A percentile compares a stretch with the other conserved stretches of the same genome.
phyloP scores from a whole-genome alignment of 2,113 vertebrate genomes.

The Petrocephalus zakoni region DNA sequence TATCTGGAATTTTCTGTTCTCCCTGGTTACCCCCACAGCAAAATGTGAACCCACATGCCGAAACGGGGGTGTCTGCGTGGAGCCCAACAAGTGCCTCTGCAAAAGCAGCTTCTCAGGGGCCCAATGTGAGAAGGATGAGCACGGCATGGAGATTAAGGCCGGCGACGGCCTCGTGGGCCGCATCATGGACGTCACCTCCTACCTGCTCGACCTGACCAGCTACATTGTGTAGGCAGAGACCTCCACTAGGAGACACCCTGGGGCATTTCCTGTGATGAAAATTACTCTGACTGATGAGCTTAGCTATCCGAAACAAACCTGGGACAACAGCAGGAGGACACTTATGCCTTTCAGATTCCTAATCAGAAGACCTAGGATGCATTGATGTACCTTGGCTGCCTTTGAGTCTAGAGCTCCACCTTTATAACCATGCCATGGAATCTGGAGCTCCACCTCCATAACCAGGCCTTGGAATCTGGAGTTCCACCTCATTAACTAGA shows the following conservation, averaged over 20 bases:
- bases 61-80: constrained; percentile 87
- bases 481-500: not conserved
- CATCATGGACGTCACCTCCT: constrained; percentile 97
- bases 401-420: not conserved
- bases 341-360: not conserved
- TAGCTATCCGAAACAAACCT: not conserved
- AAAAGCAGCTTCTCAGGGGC: constrained; percentile 71
- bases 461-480: not conserved
- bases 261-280: constrained; percentile 2
- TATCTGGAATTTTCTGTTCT: not conserved
- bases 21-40: constrained; percentile 56
- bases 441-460: not conserved
- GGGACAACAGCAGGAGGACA: constrained; percentile 3
- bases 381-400: not conserved
- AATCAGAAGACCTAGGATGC: not conserved
- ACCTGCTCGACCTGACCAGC: constrained; percentile 93
- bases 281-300: constrained; percentile 13
- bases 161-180: constrained; percentile 93
- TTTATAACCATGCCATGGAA: not conserved
- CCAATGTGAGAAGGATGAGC: constrained; percentile 76
- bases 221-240: constrained; percentile 84
- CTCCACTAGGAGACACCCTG: constrained; percentile 19
- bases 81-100: constrained; percentile 92
- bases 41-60: constrained; percentile 91
- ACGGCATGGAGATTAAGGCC: constrained; percentile 79